Percentiles rank a stretch among this genome's conserved stretches.
Evolutionary conservation across 2,797 vertebrate genomes (phyloP).

Genomic region (Pseudochaenichthys georgianus): DNA sequence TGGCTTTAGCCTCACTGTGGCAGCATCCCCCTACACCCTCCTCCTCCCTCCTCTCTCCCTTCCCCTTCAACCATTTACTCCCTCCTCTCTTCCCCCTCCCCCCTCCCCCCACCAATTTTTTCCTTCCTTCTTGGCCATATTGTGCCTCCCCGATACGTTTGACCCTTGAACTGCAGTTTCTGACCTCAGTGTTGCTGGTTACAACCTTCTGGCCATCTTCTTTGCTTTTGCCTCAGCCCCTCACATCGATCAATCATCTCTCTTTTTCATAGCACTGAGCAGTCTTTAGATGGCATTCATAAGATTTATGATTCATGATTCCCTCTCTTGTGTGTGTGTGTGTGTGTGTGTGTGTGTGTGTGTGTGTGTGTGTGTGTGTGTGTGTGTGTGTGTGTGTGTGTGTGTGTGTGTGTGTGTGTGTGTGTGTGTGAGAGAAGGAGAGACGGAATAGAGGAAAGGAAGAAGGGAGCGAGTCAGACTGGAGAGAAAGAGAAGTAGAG

Average conservation of each 20-base stretch:
- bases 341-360: slow-evolving; percentile 30
- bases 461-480: slow-evolving; percentile 40
- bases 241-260: slow-evolving; percentile 79
- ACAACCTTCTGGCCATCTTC: slow-evolving; percentile 77
- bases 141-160: slow-evolving; percentile 70
- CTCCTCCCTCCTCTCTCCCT: slow-evolving; percentile 45
- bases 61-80: slow-evolving; percentile 69
- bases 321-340: slow-evolving; percentile 40
- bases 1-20: slow-evolving; percentile 84
- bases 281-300: slow-evolving; percentile 84
- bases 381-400: slow-evolving; percentile 18
- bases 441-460: slow-evolving; percentile 31
- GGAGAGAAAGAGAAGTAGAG: slow-evolving; percentile 51
- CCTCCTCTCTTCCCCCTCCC: slow-evolving; percentile 29
- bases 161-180: slow-evolving; percentile 73
- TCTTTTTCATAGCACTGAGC: slow-evolving; percentile 76
- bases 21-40: slow-evolving; percentile 65
- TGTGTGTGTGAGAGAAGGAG: slow-evolving; percentile 6
- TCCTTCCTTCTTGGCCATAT: slow-evolving; percentile 69
- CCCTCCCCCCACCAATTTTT: slow-evolving; percentile 12
- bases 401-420: slow-evolving; percentile 29
- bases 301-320: slow-evolving; percentile 85
- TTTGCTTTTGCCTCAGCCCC: slow-evolving; percentile 65
- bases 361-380: slow-evolving; percentile 32
- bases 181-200: slow-evolving; percentile 68